phyloP scores from a whole-genome alignment of 2,888 invertebrate species.

The Julus scandinavius region DNA sequence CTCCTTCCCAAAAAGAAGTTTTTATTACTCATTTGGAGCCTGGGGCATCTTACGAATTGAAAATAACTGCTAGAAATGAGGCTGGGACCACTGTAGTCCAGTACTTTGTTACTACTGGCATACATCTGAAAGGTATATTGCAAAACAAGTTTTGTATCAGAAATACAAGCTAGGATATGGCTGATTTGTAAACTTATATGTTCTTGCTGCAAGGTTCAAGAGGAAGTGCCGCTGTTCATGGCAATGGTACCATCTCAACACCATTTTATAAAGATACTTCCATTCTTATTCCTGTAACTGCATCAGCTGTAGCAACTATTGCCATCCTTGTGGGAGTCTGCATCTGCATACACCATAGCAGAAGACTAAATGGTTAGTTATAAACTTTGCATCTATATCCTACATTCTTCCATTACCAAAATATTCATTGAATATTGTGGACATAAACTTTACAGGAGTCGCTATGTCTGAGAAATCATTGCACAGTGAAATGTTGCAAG shows the following conservation, averaged over 20 bases:
- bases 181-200: too few species aligned
- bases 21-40: conserved; percentile 49
- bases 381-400: too few species aligned
- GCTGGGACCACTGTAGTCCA: conserved; percentile 50
- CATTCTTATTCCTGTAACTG: conserved; percentile 69
- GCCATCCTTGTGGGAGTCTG: conserved; percentile 71
- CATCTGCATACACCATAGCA: conserved; percentile 68
- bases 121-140: conserved; percentile 51
- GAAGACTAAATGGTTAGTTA: background rate
- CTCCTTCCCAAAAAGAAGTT: conserved; percentile 17
- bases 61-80: conserved; percentile 50
- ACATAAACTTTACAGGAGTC: background rate
- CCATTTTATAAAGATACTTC: conserved; percentile 68
- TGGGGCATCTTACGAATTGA: conserved; percentile 47
- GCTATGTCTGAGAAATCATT: background rate
- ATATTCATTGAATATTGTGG: too few species aligned
- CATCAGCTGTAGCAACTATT: conserved; percentile 70
- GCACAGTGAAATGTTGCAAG: background rate
- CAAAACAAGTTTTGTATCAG: background rate
- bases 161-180: too few species aligned
- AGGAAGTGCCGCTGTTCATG: background rate
- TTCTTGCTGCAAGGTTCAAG: background rate
- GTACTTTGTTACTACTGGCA: conserved; percentile 47
- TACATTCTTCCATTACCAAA: too few species aligned
- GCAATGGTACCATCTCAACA: conserved; percentile 56